Percentiles rank a stretch among this genome's conserved stretches.
Conservation (phyloP, 2,888 invertebrate species). For the Dryobotodes eremita region DNA sequence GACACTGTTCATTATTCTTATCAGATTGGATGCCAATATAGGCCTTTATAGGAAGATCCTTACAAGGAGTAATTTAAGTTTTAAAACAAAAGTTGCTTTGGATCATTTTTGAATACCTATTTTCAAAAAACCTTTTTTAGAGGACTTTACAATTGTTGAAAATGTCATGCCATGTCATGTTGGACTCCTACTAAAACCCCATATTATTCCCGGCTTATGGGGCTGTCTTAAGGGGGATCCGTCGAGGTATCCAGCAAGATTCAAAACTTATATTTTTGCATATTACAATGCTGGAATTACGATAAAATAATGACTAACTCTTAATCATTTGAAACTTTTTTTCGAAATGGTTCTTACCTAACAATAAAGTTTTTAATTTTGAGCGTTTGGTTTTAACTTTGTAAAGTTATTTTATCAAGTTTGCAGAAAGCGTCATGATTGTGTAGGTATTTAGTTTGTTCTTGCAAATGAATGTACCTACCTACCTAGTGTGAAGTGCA, state of each 20-base stretch:
- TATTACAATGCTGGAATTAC: too few species aligned
- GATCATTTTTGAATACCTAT: too few species aligned
- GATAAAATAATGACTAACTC: not conserved
- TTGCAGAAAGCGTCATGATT: not conserved
- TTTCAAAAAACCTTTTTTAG: not conserved
- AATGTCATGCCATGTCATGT: not conserved
- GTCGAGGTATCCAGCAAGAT: not conserved
- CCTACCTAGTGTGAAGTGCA: conserved; percentile 4
- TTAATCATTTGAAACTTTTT: not conserved
- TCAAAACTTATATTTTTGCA: not conserved
- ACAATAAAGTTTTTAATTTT: not conserved
- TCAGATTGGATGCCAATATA: conserved; percentile 24
- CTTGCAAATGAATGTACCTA: not conserved
- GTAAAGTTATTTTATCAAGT: too few species aligned
- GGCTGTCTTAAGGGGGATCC: not conserved
- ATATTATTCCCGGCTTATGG: not conserved
- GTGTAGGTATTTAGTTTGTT: not conserved
- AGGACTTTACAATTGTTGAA: too few species aligned
- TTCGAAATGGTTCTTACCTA: not conserved
- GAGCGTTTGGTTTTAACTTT: fast-evolving
- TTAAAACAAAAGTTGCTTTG: not conserved
- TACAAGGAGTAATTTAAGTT: not conserved
- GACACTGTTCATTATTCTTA: conserved; percentile 41
- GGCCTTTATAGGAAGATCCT: not conserved
- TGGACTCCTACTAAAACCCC: not conserved